Evolutionary conservation across 2,888 invertebrate species (phyloP).

Genomic region (Corbicula japonica): DNA sequence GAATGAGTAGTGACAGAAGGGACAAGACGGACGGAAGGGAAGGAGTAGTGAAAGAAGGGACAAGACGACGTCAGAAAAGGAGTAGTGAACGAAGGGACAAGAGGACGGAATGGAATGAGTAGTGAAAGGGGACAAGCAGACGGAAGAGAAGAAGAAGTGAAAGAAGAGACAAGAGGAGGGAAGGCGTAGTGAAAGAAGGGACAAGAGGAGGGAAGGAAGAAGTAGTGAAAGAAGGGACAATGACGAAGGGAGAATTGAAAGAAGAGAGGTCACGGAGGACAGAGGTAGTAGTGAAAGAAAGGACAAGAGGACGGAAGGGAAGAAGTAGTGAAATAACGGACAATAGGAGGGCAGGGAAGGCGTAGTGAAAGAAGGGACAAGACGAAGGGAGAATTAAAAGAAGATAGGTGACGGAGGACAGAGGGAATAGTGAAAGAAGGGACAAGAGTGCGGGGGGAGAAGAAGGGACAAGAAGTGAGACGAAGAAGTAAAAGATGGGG

Average conservation of each 20-base stretch:
- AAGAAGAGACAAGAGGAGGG: not conserved
- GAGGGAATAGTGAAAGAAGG: not conserved
- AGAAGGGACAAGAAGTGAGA: not conserved
- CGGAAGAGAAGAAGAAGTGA: not conserved
- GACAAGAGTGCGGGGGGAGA: not conserved
- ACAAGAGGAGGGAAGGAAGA: not conserved
- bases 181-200: slow-evolving; percentile 17
- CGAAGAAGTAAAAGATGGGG: slow-evolving; percentile 2
- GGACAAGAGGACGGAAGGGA: not conserved
- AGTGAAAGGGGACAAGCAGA: not conserved
- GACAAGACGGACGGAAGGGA: slow-evolving; percentile 36
- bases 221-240: too few relatives aligned
- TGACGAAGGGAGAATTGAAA: not conserved
- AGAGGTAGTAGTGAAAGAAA: not conserved
- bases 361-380: not conserved
- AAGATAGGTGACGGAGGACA: not conserved
- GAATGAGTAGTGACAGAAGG: too few relatives aligned
- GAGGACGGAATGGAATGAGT: slow-evolving; percentile 1
- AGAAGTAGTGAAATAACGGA: not conserved
- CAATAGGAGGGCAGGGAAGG: slow-evolving; percentile 3
- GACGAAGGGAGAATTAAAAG: not conserved
- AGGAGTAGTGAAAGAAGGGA: slow-evolving; percentile 22
- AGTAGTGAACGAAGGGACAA: too few relatives aligned
- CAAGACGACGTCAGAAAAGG: not conserved
- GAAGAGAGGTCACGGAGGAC: not conserved